Conservation (phyloP, 2,797 vertebrate genomes). For the Sandelia bainsii region DNA sequence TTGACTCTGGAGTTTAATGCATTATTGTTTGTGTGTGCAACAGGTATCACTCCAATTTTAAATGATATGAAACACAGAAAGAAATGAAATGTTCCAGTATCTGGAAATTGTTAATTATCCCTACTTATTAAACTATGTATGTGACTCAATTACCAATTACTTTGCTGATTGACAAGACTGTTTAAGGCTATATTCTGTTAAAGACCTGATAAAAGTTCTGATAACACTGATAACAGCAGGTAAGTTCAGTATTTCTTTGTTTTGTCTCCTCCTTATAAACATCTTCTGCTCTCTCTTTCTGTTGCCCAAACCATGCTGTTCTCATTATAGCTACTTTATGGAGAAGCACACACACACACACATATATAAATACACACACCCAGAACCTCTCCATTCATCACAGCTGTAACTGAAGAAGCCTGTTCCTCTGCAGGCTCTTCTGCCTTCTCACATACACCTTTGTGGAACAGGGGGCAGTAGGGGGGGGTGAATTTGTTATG, state of each 20-base stretch:
- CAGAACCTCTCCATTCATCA: conserved; percentile 31
- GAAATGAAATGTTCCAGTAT: neutral
- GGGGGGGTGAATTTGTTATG: conserved; percentile 8
- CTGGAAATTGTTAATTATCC: conserved; percentile 11
- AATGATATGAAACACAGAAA: neutral
- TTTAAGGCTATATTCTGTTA: conserved; percentile 13
- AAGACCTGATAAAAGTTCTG: conserved; percentile 4
- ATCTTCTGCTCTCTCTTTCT: conserved; percentile 35
- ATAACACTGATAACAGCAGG: conserved; percentile 28
- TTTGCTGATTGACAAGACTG: conserved; percentile 21
- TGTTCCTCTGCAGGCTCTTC: conserved; percentile 27
- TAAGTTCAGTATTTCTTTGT: conserved; percentile 12
- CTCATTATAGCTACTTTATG: conserved; percentile 63
- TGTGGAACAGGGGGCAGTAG: neutral
- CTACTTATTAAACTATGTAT: neutral
- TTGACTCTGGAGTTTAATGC: too few relatives aligned
- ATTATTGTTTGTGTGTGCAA: neutral
- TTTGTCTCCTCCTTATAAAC: conserved; percentile 7
- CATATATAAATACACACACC: conserved; percentile 9
- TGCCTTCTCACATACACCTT: conserved; percentile 37
- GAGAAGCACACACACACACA: conserved; percentile 27
- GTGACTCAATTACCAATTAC: neutral
- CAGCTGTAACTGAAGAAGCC: conserved; percentile 50
- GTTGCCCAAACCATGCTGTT: conserved; percentile 60
- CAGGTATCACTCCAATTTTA: neutral